Evolutionary conservation across 1,140 invertebrate species (phyloP), one percentile per base, ranked within the genome.

Genomic region (Hestina assimilis): DNA sequence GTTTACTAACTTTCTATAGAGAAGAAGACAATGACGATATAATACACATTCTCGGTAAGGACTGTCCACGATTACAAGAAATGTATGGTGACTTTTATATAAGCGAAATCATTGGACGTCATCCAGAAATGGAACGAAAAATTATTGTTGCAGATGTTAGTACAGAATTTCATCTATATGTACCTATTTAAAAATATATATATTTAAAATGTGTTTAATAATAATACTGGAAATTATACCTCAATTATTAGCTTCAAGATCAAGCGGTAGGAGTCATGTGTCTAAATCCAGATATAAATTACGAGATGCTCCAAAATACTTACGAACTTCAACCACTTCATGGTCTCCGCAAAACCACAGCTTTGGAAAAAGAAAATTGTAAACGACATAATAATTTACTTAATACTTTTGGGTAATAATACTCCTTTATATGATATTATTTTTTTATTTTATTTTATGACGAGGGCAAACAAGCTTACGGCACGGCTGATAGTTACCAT

Each of bases 21-120:
- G 92, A 94, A 61, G 92, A 94, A 79, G 93, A 94, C 59, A 92
- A 93, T 76, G 93, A 94, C 75, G 93, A 94, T 56, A 79, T 94
- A 19, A 89, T 93, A n/a, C 89, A 90, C 19, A 89, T 94, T 38
- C 90, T 94, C 47, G 89, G 92, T 56, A 83, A 77, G 1, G 89
- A 91, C 48, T 81, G 83, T 24, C 81, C 86, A 2, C 75, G 80
- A 26, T 64, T 93, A 26, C 90, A 86, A 24, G 83, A 91, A 15
- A 73, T 90, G 0, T 94, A 94, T 70, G 93, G 93, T 0, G 89
- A 93, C 6, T 94, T 89, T 79, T 94, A 93, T 63, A 87, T 94
- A 9, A 92, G 92, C 52, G 93, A 94, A 76, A 84, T 94, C 8
- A 61, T 90, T 90, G 74, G 91, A 69, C 69, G 88, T 0, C 90